phyloP scores from a whole-genome alignment of 2,113 vertebrate species.

The Entelurus aequoreus region DNA sequence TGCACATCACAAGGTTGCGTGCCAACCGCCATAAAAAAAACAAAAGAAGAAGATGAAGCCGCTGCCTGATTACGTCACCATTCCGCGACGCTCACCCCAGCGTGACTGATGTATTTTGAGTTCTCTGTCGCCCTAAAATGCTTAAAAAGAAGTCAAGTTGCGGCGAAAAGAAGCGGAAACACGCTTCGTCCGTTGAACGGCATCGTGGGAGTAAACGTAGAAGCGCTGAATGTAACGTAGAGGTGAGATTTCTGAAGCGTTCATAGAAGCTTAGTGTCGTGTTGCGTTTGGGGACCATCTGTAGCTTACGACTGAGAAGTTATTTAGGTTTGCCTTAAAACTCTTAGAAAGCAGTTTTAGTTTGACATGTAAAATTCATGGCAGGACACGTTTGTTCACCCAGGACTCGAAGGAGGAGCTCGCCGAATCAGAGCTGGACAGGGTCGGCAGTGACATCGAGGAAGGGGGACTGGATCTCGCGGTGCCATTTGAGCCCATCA shows the following conservation, averaged over 20 bases:
- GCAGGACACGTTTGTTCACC: background rate
- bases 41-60: no score
- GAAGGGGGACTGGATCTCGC: slow-evolving; percentile 91
- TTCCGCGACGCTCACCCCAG: slow-evolving; percentile 3
- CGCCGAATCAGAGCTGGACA: slow-evolving; percentile 70
- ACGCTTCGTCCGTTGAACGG: slow-evolving; percentile 47
- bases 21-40: no score
- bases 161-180: slow-evolving; percentile 68
- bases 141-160: slow-evolving; percentile 63
- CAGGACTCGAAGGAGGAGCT: slow-evolving; percentile 75
- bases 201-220: slow-evolving; percentile 48
- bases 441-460: slow-evolving; percentile 88
- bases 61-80: background rate
- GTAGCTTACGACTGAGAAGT: background rate
- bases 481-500: slow-evolving; percentile 85
- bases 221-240: slow-evolving; percentile 33
- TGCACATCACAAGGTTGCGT: no score
- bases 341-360: no score
- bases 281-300: background rate
- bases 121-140: slow-evolving; percentile 27
- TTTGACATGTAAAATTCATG: background rate
- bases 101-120: background rate
- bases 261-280: background rate
- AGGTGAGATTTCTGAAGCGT: slow-evolving; percentile 36
- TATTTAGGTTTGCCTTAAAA: background rate